Conservation (phyloP, 2,113 vertebrate genomes). For the Podarcis cretensis region DNA sequence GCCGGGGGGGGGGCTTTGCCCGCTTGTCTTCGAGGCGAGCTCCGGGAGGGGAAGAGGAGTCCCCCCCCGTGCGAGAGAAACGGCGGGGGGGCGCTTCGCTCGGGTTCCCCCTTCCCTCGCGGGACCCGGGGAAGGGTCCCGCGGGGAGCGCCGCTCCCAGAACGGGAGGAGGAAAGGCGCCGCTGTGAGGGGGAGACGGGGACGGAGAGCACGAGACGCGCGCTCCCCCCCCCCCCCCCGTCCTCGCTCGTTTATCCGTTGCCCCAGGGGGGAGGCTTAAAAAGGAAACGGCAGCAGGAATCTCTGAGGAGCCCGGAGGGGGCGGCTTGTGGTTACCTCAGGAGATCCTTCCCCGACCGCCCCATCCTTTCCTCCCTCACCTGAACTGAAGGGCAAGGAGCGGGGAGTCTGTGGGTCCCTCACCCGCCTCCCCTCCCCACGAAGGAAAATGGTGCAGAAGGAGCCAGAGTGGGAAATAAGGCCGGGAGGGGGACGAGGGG, state of each 20-base stretch:
- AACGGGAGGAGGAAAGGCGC: neutral
- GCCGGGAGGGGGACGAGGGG: neutral
- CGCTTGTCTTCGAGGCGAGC: neutral
- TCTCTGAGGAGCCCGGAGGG: too few species aligned
- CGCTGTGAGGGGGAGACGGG: neutral
- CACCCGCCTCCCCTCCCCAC: neutral
- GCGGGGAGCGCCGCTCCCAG: neutral
- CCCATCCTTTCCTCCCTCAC: neutral
- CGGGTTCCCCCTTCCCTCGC: conserved; percentile 3
- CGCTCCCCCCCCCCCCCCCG: too few species aligned
- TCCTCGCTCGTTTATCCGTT: too few species aligned
- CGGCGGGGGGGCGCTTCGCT: neutral
- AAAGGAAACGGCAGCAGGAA: neutral
- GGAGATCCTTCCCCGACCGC: too few species aligned
- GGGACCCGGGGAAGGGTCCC: neutral
- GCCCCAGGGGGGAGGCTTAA: too few species aligned
- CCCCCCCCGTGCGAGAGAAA: neutral
- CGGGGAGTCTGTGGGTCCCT: neutral
- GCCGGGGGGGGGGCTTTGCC: too few species aligned
- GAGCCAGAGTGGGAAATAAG: neutral
- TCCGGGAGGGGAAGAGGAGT: neutral
- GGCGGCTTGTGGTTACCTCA: neutral
- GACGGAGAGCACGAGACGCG: too few species aligned
- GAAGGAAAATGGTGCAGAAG: neutral
- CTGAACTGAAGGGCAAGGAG: neutral